Conservation (phyloP, 2,888 invertebrate species). For the Electrophaes corylata region DNA sequence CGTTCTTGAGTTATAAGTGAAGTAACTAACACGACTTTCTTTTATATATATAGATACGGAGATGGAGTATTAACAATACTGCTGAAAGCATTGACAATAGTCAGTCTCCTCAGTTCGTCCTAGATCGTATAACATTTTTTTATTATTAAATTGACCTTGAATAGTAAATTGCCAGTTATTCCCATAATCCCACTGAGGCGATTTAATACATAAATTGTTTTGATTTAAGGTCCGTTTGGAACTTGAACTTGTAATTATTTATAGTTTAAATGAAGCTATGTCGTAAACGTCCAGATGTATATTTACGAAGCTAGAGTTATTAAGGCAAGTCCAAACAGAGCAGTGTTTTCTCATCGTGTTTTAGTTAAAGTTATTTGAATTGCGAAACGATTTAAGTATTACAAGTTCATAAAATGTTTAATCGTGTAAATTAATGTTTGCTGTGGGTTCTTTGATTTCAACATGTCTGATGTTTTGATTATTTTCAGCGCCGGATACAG, state of each 20-base stretch:
- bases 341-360: constrained; percentile 24
- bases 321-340: constrained; percentile 41
- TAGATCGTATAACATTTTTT: not conserved
- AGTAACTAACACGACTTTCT: too few species aligned
- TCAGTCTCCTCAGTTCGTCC: too few species aligned
- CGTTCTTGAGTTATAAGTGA: too few species aligned
- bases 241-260: constrained; percentile 66
- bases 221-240: constrained; percentile 58
- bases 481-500: too few species aligned
- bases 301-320: constrained; percentile 58
- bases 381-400: constrained; percentile 12
- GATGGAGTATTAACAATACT: too few species aligned
- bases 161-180: constrained; percentile 24
- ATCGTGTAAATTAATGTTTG: not conserved
- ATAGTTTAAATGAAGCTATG: constrained; percentile 71
- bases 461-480: too few species aligned
- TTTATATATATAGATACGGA: too few species aligned
- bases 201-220: constrained; percentile 63
- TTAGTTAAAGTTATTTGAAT: constrained; percentile 21
- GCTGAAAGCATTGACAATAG: too few species aligned
- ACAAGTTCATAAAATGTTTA: constrained; percentile 14
- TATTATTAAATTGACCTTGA: not conserved
- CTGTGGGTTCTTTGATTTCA: not conserved
- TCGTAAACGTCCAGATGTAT: constrained; percentile 67
- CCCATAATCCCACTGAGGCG: constrained; percentile 43